phyloP scores from a whole-genome alignment of 2,797 vertebrate genomes.

The Neomorphus geoffroyi region DNA sequence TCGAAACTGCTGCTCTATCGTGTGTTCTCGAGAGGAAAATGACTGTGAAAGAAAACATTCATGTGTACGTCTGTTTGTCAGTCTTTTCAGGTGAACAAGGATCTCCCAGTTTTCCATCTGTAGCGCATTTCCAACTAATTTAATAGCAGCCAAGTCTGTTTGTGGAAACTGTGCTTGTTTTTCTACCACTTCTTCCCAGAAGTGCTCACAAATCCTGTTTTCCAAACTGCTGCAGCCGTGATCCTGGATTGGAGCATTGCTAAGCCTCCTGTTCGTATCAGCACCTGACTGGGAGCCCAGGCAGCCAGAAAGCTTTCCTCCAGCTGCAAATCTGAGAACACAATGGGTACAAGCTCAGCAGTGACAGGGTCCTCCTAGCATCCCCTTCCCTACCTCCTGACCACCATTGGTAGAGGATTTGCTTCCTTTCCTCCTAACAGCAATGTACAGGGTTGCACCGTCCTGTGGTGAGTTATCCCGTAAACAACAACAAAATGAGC shows the following conservation, averaged over 20 bases:
- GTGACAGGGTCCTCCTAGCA: conserved; percentile 30
- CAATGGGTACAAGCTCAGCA: background rate
- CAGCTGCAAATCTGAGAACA: background rate
- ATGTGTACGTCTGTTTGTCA: rapidly evolving
- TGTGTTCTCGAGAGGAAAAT: background rate
- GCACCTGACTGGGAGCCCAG: conserved; percentile 34
- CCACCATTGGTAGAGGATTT: background rate
- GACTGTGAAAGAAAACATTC: background rate
- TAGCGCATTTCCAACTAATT: background rate
- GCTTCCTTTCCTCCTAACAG: background rate
- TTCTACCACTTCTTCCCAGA: background rate
- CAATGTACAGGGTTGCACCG: conserved; percentile 31
- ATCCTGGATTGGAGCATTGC: background rate
- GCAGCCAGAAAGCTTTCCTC: conserved; percentile 34
- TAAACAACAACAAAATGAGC: conserved; percentile 72
- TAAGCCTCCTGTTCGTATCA: background rate
- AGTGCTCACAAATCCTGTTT: background rate
- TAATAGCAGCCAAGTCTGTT: background rate
- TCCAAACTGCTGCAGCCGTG: background rate
- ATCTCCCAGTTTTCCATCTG: background rate
- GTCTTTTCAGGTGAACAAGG: background rate
- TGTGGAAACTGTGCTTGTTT: background rate
- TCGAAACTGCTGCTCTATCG: background rate
- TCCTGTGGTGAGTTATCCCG: background rate
- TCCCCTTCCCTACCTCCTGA: background rate